phyloP scores from a whole-genome alignment of 2,113 vertebrate species.

The Echinops telfairi region DNA sequence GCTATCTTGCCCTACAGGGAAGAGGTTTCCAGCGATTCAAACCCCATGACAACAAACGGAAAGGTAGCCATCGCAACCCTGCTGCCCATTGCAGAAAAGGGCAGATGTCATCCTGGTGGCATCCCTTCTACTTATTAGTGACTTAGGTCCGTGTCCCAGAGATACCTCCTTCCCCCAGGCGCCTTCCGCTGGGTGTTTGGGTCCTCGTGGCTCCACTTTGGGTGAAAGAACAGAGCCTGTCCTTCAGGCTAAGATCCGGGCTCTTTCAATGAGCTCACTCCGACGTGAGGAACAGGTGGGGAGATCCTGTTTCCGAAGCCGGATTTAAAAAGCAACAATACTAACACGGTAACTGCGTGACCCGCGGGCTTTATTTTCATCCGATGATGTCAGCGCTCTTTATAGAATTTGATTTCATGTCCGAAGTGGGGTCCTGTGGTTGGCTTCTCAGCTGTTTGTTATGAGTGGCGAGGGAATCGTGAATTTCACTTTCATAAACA shows the following conservation, averaged over 20 bases:
- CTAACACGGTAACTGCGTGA: slow-evolving; percentile 50
- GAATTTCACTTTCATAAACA: slow-evolving; percentile 36
- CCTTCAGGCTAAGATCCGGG: slow-evolving; percentile 6
- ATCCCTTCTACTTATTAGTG: neutral
- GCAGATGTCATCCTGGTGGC: neutral
- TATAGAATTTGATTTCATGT: slow-evolving; percentile 41
- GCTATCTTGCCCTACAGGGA: neutral
- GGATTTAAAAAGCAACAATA: slow-evolving; percentile 54
- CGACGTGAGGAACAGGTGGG: slow-evolving; percentile 37
- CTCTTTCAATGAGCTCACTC: slow-evolving; percentile 60
- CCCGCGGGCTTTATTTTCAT: slow-evolving; percentile 55
- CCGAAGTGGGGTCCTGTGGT: neutral
- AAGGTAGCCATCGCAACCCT: neutral
- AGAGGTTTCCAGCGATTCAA: neutral
- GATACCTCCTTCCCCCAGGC: neutral
- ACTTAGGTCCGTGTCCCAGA: neutral
- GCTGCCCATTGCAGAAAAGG: neutral
- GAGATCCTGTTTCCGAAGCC: slow-evolving; percentile 62
- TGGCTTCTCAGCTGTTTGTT: neutral
- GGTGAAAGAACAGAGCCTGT: slow-evolving; percentile 32
- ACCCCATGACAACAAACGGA: neutral
- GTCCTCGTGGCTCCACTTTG: neutral
- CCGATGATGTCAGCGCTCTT: slow-evolving; percentile 36
- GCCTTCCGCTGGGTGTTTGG: neutral
- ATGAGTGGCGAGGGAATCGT: neutral